A percentile compares a stretch with the other conserved stretches of the same genome.
phyloP scores from a whole-genome alignment of 2,797 vertebrate genomes.

The Lepidocolaptes lacrymiger region DNA sequence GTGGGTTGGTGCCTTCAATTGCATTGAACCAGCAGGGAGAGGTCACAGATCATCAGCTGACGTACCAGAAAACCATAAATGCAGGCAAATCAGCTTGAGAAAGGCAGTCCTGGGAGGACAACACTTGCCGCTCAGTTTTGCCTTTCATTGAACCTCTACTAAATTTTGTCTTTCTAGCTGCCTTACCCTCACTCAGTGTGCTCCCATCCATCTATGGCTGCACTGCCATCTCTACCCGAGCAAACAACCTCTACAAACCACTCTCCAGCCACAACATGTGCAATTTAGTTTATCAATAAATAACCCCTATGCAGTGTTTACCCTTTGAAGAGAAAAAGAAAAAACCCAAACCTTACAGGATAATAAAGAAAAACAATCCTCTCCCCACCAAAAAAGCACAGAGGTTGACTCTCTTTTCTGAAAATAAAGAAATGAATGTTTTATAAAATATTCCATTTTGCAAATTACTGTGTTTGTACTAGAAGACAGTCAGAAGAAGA shows the following conservation, averaged over 20 bases:
- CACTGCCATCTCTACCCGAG: neutral
- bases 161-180: neutral
- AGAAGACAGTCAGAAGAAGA: neutral
- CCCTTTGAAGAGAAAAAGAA: neutral
- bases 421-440: constrained; percentile 20
- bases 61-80: neutral
- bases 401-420: neutral
- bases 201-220: neutral
- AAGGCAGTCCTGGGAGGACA: neutral
- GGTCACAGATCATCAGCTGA: neutral
- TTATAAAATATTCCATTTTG: neutral
- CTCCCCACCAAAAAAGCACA: neutral
- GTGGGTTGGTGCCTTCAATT: neutral
- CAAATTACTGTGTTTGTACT: constrained; percentile 22
- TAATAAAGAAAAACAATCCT: neutral
- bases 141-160: neutral
- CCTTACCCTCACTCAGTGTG: neutral
- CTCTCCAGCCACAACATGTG: neutral
- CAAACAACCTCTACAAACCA: neutral
- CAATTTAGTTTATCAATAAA: neutral
- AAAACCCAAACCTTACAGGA: neutral
- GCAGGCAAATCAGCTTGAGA: neutral
- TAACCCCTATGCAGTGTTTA: neutral
- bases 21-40: neutral
- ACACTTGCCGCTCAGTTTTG: neutral